Evolutionary conservation across 1,140 invertebrate species (phyloP), one percentile per base, ranked within the genome.

Genomic region (Mylabris phalerata): DNA sequence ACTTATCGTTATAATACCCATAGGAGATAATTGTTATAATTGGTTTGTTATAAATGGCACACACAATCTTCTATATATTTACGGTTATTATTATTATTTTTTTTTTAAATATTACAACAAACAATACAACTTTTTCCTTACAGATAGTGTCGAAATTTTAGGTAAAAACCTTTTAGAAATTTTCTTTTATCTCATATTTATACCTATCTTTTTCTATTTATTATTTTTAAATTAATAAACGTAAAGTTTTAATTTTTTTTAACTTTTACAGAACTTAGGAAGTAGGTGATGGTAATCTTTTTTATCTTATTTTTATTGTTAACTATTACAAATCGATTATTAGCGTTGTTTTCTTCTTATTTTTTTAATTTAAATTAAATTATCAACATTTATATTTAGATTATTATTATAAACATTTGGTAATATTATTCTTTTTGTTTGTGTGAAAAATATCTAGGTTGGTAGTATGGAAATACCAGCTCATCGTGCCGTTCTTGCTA

Each of bases 401-500:
- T 11, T 9, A 9, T 7, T 46, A 46, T 7, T 46, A 6, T 6
- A 40, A 7, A 40, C 39, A 40, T 39, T 43, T 57, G 48, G 48
- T 56, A 32, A 25, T 27, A 47, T 27, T 47, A 11, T 47, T 9
- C 9, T 59, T 49, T 57, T 59, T 40, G 57, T 64, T 19, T 25
- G 52, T 26, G 4, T 32, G 32, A 32, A 32, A 32, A 32, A 32
- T 32, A 49, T 57, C 44, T 68, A 87, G 79, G 80, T 87, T 64
- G 85, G 81, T 43, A 86, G 79, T 71, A 79, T 79, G 6, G 88
- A 91, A 75, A 78, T 92, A 39, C 82, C 85, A 60, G 88, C 85
- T 24, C 90, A 91, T 73, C 79, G 85, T 62, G 85, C 84, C 39
- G 86, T 92, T 24, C 73, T 93, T 45, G 88, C 88, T 1, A 83